Conservation (phyloP, 2,888 invertebrate genomes). For the Melitaea athalia region DNA sequence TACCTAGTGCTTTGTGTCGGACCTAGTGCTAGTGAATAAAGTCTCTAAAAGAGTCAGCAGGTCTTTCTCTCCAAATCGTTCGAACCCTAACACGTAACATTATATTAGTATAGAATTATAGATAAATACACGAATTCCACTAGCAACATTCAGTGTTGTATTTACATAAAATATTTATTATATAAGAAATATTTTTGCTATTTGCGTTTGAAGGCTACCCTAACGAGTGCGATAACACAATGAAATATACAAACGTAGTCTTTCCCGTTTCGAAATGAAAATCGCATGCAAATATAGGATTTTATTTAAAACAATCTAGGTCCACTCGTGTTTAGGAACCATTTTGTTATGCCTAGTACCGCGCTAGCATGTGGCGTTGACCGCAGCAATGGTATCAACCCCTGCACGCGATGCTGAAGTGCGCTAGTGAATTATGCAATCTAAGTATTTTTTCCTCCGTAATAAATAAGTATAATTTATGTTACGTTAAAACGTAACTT, state of each 20-base stretch:
- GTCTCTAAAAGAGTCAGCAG: too few species aligned
- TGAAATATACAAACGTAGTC: conserved; percentile 6
- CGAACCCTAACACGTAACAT: too few species aligned
- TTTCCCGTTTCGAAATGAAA: conserved; percentile 3
- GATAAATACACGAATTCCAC: not conserved
- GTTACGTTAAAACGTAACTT: conserved; percentile 42
- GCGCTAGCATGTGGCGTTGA: conserved; percentile 39
- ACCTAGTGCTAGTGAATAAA: too few species aligned
- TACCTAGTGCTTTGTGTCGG: too few species aligned
- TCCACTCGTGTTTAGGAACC: conserved; percentile 25
- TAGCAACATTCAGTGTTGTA: not conserved
- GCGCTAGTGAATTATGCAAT: conserved; percentile 49
- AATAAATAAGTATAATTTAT: conserved; percentile 53
- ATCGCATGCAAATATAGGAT: conserved; percentile 14
- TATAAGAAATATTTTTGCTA: not conserved
- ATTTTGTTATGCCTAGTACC: conserved; percentile 22
- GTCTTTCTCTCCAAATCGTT: too few species aligned
- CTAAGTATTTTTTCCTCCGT: conserved; percentile 51
- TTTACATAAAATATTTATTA: not conserved
- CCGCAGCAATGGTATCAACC: conserved; percentile 52
- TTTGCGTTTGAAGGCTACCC: not conserved
- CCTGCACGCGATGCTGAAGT: conserved; percentile 48
- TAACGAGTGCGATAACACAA: conserved; percentile 8
- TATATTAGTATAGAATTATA: too few species aligned
- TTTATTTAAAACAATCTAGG: conserved; percentile 13